Evolutionary conservation across 2,797 vertebrate species (phyloP).

Genomic region (Paramormyrops hopkinsi): DNA sequence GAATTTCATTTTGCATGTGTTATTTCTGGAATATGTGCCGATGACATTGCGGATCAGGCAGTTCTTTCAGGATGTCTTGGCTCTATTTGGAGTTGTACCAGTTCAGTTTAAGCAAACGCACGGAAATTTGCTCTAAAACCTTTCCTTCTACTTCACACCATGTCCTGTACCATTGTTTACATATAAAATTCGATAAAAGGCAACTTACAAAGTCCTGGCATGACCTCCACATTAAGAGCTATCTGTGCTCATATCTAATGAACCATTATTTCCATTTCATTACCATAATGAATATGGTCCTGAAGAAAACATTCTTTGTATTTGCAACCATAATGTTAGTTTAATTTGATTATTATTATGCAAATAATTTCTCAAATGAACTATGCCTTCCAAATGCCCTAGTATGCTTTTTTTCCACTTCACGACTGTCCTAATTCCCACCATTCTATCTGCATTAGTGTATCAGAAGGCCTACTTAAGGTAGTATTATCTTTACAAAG

Average conservation of each 20-base stretch:
- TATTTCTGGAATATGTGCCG: not conserved
- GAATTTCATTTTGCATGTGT: not conserved
- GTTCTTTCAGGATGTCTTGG: not conserved
- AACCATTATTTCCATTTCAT: not conserved
- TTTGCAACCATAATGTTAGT: not conserved
- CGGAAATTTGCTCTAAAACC: not conserved
- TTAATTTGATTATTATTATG: conserved; percentile 7
- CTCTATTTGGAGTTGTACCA: not conserved
- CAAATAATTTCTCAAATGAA: conserved; percentile 12
- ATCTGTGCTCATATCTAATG: not conserved
- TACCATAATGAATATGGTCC: not conserved
- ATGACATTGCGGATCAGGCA: not conserved
- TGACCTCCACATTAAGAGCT: not conserved
- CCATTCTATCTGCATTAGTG: conserved; percentile 9
- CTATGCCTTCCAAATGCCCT: conserved; percentile 6
- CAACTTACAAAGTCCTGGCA: not conserved
- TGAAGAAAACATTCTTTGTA: not conserved
- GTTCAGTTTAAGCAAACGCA: not conserved
- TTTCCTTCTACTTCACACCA: not conserved
- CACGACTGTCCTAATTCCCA: not conserved
- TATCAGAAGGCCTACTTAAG: not conserved
- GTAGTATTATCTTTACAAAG: not conserved
- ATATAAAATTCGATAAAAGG: not conserved
- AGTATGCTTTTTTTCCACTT: not conserved
- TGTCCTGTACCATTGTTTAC: not conserved